Percentiles rank a stretch among this genome's conserved stretches.
phyloP scores from a whole-genome alignment of 2,797 vertebrate genomes.

The Tokudaia tokunoshimensis region DNA sequence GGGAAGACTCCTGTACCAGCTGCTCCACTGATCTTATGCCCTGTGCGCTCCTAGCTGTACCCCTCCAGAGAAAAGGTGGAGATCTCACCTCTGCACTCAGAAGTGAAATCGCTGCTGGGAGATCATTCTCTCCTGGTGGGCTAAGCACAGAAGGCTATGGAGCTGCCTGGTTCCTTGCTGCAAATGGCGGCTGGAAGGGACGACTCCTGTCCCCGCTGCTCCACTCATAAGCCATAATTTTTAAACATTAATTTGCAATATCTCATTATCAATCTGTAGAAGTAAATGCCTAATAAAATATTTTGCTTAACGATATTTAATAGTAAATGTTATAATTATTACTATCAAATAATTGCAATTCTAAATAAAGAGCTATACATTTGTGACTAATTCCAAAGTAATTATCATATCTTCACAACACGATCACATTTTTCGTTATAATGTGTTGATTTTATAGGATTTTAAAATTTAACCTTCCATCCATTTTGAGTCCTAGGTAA shows the following conservation, averaged over 20 bases:
- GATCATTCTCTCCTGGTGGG: too few relatives aligned
- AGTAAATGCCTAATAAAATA: constrained; percentile 21
- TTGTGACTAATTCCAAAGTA: constrained; percentile 31
- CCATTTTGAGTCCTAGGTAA: not conserved
- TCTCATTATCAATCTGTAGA: not conserved
- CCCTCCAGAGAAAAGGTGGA: too few relatives aligned
- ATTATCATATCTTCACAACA: not conserved
- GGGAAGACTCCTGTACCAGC: too few relatives aligned
- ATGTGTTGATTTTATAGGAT: not conserved
- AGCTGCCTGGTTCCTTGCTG: too few relatives aligned
- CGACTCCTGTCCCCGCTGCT: too few relatives aligned
- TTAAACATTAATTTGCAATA: constrained; percentile 26
- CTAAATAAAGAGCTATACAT: constrained; percentile 2
- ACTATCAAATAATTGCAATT: constrained; percentile 20
- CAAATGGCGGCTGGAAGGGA: too few relatives aligned
- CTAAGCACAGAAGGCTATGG: too few relatives aligned
- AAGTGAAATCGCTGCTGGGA: too few relatives aligned
- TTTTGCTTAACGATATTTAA: not conserved
- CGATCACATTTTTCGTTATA: constrained; percentile 5
- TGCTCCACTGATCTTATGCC: too few relatives aligned
- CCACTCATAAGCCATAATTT: not conserved
- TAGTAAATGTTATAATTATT: not conserved
- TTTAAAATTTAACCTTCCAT: constrained; percentile 44
- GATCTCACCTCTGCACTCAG: too few relatives aligned
- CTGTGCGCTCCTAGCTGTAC: too few relatives aligned